Evolutionary conservation across 2,888 invertebrate genomes (phyloP).

Genomic region (Dicyrtomina minuta): DNA sequence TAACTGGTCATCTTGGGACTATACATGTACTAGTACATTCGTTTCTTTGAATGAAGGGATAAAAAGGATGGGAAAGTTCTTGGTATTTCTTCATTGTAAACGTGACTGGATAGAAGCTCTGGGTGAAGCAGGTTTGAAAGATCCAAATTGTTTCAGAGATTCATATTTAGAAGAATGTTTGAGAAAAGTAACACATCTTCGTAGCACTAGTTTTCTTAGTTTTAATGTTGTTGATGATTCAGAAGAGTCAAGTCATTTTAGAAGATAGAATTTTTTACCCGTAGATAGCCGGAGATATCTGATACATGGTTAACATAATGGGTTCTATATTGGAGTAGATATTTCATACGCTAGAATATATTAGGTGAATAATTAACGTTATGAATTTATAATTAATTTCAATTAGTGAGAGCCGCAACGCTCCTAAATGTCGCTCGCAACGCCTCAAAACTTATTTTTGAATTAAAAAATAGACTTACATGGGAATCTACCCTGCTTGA

Average conservation of each 20-base stretch:
- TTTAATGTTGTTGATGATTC: neutral
- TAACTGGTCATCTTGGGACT: slow-evolving; percentile 29
- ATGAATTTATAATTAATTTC: too few species aligned
- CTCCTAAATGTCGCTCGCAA: too few species aligned
- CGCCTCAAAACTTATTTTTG: too few species aligned
- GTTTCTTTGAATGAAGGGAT: neutral
- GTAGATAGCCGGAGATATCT: neutral
- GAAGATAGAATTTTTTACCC: neutral
- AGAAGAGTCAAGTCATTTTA: neutral
- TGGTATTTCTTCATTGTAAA: slow-evolving; percentile 7
- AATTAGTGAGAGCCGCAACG: too few species aligned
- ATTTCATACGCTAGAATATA: too few species aligned
- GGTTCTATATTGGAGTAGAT: too few species aligned
- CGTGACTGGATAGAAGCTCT: slow-evolving; percentile 17
- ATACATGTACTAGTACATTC: slow-evolving; percentile 25
- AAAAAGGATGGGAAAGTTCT: slow-evolving; percentile 2
- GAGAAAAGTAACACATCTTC: neutral
- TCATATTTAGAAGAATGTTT: slow-evolving; percentile 13
- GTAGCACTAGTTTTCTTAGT: neutral
- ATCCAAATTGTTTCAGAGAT: slow-evolving; percentile 5
- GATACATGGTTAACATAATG: neutral
- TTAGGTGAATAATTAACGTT: too few species aligned
- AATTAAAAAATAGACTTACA: too few species aligned
- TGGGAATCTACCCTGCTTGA: too few species aligned
- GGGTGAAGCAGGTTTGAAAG: neutral